These are phyloP conservation scores for Agrypnus murinus DNA, from an alignment of 2,888 invertebrate genomes.

Conservation along the genomic window DNA sequence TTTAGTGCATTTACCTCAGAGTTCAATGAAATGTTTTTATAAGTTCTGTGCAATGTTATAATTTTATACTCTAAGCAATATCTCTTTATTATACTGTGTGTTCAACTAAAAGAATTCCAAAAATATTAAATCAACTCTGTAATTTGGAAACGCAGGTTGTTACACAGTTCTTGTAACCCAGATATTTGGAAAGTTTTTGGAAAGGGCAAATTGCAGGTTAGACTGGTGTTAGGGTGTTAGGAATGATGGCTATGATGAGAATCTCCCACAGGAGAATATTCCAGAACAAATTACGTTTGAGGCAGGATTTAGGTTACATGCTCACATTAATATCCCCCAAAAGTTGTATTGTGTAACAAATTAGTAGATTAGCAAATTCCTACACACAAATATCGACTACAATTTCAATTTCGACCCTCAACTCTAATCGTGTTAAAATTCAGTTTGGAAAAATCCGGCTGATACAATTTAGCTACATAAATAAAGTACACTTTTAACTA, in stretches of 20 bases:
- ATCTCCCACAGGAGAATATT: constrained; percentile 30
- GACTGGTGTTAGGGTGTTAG: not conserved
- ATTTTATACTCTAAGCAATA: no score
- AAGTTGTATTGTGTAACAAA: constrained; percentile 2
- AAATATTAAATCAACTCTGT: no score
- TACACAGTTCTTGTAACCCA: not conserved
- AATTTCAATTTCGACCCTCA: not conserved
- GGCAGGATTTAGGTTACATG: constrained; percentile 25
- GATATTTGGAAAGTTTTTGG: constrained; percentile 1
- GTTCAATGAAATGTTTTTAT: no score
- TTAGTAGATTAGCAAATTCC: constrained; percentile 16
- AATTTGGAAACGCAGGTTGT: no score
- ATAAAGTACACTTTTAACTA: not conserved
- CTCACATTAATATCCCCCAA: constrained; percentile 31
- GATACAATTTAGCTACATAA: not conserved
- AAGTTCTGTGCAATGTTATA: no score
- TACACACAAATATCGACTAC: not conserved
- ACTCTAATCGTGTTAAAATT: constrained; percentile 1
- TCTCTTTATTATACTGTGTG: no score
- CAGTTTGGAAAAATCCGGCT: not conserved
- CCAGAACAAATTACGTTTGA: constrained; percentile 23
- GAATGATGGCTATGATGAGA: constrained; percentile 27
- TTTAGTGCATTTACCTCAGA: no score
- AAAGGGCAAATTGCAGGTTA: constrained; percentile 14
- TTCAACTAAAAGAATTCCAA: no score